phyloP scores from a whole-genome alignment of 1,140 invertebrate species.

The Drosophila eugracilis region DNA sequence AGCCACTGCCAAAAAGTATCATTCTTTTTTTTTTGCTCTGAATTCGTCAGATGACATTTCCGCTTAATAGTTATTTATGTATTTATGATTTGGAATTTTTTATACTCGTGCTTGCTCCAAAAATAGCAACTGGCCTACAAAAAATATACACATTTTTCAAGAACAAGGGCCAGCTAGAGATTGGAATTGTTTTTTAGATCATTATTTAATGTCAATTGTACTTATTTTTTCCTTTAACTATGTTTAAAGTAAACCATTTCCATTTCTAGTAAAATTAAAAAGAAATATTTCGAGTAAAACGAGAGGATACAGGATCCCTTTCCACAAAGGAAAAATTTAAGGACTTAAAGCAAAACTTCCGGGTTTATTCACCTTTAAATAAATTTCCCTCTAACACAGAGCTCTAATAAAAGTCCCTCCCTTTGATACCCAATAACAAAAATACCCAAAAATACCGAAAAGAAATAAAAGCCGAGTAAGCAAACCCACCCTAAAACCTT shows the following conservation, averaged over 20 bases:
- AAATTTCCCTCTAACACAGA: not conserved
- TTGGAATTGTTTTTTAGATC: too few species aligned
- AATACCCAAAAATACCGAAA: too few species aligned
- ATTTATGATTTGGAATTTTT: constrained; percentile 61
- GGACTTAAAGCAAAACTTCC: too few species aligned
- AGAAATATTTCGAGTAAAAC: too few species aligned
- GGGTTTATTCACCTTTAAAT: not conserved
- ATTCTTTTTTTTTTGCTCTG: constrained; percentile 19
- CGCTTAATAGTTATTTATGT: constrained; percentile 44
- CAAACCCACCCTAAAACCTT: constrained; percentile 52
- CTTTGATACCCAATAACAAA: not conserved
- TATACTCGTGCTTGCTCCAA: constrained; percentile 33
- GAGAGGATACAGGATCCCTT: too few species aligned
- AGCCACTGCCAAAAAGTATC: constrained; percentile 42
- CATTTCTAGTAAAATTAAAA: too few species aligned
- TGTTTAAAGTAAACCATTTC: too few species aligned
- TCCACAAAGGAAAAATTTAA: too few species aligned
- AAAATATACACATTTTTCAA: not conserved
- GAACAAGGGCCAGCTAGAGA: constrained; percentile 1
- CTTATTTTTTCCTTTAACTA: too few species aligned
- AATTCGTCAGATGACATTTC: constrained; percentile 54
- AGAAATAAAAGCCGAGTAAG: not conserved
- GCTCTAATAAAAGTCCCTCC: not conserved
- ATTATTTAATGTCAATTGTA: too few species aligned
- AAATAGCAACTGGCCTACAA: constrained; percentile 43